Evolutionary conservation across 2,113 vertebrate genomes (phyloP).

Genomic region (Odobenus rosmarus): DNA sequence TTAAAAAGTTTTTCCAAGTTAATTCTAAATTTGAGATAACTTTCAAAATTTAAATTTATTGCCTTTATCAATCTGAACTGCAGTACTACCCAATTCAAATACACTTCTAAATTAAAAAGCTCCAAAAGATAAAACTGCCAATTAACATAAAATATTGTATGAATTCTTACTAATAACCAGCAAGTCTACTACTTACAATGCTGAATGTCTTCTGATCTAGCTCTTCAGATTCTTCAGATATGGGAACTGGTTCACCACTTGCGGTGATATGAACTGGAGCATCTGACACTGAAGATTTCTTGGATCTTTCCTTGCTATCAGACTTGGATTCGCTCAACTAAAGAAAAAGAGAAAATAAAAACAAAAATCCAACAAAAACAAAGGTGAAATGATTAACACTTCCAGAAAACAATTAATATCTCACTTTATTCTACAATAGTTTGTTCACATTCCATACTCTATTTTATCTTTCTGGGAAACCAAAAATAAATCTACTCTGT

Average conservation of each 20-base stretch:
- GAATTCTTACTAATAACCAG: neutral
- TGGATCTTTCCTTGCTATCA: conserved; percentile 92
- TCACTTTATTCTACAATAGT: conserved; percentile 27
- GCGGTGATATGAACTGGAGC: conserved; percentile 93
- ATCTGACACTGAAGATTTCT: conserved; percentile 88
- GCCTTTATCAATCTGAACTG: neutral
- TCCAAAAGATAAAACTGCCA: conserved; percentile 15
- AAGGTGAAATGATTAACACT: neutral
- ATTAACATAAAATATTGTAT: neutral
- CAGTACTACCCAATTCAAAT: conserved; percentile 8
- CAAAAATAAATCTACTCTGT: conserved; percentile 25
- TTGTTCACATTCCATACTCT: neutral
- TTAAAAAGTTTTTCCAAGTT: neutral
- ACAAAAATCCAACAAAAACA: conserved; percentile 19
- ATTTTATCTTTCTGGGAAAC: conserved; percentile 35
- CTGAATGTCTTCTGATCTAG: conserved; percentile 99
- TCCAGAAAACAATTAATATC: neutral
- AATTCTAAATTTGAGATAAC: neutral
- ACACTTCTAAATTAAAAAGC: conserved; percentile 1
- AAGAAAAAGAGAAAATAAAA: neutral
- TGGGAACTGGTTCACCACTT: conserved; percentile 90
- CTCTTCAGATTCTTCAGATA: conserved; percentile 96
- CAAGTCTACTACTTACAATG: conserved; percentile 89
- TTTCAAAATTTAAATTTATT: neutral
- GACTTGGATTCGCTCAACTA: conserved; percentile 90